Conservation (phyloP, 2,797 vertebrate species). For the Lithobates pipiens region DNA sequence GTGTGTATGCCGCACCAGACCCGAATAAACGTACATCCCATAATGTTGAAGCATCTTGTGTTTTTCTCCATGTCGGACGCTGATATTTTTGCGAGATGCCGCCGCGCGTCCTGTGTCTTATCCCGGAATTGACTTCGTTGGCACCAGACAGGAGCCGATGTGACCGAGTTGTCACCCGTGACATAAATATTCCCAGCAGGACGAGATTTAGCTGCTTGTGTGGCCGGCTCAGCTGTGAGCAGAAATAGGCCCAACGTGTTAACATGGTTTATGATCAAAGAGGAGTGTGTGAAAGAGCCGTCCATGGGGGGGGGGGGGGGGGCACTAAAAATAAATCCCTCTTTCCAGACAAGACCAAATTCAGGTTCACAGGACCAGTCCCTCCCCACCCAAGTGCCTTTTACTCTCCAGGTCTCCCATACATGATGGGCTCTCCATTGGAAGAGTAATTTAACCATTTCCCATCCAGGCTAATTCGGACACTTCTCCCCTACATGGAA, state of each 20-base stretch:
- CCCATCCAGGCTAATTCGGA: no score
- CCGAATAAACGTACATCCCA: neutral
- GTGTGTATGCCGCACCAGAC: neutral
- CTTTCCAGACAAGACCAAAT: slow-evolving; percentile 30
- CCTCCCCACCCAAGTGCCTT: no score
- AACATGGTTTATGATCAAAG: slow-evolving; percentile 36
- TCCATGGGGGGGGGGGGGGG: neutral
- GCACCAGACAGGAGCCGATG: slow-evolving; percentile 7
- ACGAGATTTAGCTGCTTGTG: slow-evolving; percentile 27
- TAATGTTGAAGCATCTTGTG: neutral
- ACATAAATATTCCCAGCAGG: slow-evolving; percentile 25
- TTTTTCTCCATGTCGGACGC: neutral
- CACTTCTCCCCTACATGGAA: no score
- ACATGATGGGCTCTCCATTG: no score
- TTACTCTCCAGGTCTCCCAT: no score
- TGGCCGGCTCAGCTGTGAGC: slow-evolving; percentile 21
- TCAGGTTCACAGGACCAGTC: neutral
- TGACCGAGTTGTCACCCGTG: slow-evolving; percentile 1
- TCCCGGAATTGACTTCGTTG: neutral
- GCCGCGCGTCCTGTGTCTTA: neutral
- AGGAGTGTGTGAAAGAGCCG: slow-evolving; percentile 9
- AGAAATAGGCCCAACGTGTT: slow-evolving; percentile 12
- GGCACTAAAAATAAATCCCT: neutral
- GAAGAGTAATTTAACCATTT: no score
- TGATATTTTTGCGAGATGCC: neutral